These are phyloP conservation scores for Rostratula benghalensis DNA, from an alignment of 2,113 vertebrate species.

Conservation along the genomic window DNA sequence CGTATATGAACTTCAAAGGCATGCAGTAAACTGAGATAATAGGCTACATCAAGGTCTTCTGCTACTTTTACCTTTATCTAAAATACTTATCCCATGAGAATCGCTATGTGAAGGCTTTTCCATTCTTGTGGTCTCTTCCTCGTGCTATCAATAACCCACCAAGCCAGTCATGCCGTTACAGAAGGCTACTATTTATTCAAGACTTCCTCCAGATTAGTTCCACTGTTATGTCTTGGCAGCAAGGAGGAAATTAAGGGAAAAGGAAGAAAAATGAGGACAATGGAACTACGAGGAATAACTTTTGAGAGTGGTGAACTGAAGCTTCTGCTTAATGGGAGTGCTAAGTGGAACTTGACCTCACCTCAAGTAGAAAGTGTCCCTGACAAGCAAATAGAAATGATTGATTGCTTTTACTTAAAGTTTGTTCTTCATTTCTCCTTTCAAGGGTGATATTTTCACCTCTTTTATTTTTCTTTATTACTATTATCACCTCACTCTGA, in stretches of 20 bases:
- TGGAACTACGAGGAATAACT: not conserved
- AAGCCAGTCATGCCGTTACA: not conserved
- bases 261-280: not conserved
- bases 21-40: not conserved
- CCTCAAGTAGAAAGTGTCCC: not conserved
- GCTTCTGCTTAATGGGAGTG: not conserved
- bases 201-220: not conserved
- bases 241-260: not conserved
- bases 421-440: not conserved
- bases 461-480: not conserved
- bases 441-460: not conserved
- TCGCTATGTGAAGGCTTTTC: not conserved
- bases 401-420: not conserved
- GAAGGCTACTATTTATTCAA: not conserved
- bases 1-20: not conserved
- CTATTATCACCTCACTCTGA: not conserved
- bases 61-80: not conserved
- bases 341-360: not conserved
- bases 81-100: not conserved
- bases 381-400: not conserved
- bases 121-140: not conserved
- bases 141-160: not conserved
- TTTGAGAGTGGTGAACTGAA: not conserved
- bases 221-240: not conserved
- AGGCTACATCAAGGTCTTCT: not conserved